Evolutionary conservation across 2,888 invertebrate species (phyloP).

Genomic region (Escarpia spicata): DNA sequence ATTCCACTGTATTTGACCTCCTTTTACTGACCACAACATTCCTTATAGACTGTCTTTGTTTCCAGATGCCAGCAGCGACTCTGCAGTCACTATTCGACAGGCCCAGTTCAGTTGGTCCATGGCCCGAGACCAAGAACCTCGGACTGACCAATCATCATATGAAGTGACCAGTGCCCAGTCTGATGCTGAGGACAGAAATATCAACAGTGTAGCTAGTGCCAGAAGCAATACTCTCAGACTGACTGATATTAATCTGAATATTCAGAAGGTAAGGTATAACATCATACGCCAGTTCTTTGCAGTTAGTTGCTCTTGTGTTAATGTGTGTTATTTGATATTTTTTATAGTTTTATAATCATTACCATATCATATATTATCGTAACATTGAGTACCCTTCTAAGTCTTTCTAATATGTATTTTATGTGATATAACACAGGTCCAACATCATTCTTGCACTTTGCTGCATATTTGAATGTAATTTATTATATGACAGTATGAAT

Average conservation of each 20-base stretch:
- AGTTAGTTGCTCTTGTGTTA: too few relatives aligned
- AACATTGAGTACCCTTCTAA: neutral
- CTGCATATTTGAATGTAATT: neutral
- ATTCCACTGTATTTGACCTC: neutral
- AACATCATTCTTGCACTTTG: neutral
- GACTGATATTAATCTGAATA: conserved; percentile 47
- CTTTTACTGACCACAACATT: neutral
- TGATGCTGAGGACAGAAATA: neutral
- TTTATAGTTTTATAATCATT: neutral
- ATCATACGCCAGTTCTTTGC: too few relatives aligned
- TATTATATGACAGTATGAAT: neutral
- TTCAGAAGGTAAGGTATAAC: conserved; percentile 47
- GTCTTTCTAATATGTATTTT: neutral
- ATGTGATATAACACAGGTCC: neutral
- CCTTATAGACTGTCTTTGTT: neutral
- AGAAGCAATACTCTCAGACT: conserved; percentile 41
- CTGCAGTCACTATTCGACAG: neutral
- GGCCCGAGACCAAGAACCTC: neutral
- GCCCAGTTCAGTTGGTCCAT: neutral
- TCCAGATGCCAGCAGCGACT: neutral
- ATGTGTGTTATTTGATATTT: too few relatives aligned
- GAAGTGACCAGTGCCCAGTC: neutral
- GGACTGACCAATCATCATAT: conserved; percentile 9
- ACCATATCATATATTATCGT: neutral
- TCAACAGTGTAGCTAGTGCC: neutral